A percentile compares a stretch with the other conserved stretches of the same genome.
Conservation (phyloP, 2,113 vertebrate species). For the Rattus rattus region DNA sequence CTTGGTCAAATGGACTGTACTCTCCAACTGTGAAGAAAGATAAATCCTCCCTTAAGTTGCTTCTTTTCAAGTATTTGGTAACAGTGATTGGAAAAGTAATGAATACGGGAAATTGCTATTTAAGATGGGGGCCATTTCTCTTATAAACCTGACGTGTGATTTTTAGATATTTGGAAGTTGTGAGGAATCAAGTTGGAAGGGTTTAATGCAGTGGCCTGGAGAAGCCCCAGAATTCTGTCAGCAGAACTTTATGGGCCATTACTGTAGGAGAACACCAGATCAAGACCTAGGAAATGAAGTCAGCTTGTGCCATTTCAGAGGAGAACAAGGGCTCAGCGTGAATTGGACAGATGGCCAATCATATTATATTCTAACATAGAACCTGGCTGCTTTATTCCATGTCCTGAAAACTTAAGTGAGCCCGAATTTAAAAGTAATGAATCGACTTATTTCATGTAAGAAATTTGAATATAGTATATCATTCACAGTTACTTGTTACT, state of each 20-base stretch:
- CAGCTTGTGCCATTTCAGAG: not conserved
- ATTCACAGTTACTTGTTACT: not conserved
- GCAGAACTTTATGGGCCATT: not conserved
- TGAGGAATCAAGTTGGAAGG: not conserved
- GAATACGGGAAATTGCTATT: not conserved
- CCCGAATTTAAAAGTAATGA: not conserved
- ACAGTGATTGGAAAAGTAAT: not conserved
- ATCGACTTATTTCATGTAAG: not conserved
- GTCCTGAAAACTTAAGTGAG: not conserved
- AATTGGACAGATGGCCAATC: not conserved
- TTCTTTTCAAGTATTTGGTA: not conserved
- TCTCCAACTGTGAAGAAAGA: not conserved
- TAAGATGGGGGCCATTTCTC: not conserved
- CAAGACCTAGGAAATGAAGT: not conserved
- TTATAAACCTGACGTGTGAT: not conserved
- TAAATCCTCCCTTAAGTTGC: not conserved
- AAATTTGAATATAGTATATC: not conserved
- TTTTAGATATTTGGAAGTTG: not conserved
- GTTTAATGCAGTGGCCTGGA: no score
- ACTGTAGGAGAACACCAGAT: not conserved
- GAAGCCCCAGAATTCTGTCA: not conserved
- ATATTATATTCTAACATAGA: not conserved
- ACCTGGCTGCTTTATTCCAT: not conserved
- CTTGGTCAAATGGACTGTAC: not conserved
- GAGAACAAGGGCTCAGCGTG: not conserved